These are phyloP conservation scores for Pollenia labialis DNA, from an alignment of 2,888 invertebrate genomes.

Conservation along the genomic window DNA sequence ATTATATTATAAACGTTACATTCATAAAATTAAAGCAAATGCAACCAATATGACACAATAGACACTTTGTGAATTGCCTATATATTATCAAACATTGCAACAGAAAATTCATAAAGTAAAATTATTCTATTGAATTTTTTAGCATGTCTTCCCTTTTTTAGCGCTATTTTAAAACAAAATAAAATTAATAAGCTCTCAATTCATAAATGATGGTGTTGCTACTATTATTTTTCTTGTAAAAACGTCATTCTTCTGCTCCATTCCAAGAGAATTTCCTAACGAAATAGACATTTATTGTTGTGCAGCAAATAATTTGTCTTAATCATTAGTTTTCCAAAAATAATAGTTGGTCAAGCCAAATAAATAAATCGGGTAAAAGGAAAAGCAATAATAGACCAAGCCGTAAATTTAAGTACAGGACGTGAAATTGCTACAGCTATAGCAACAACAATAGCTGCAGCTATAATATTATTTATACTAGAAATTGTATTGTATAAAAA, in stretches of 20 bases:
- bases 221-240: not conserved
- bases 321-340: constrained; percentile 18
- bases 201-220: not conserved
- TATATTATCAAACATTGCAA: no score
- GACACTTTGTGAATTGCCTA: no score
- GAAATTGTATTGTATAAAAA: not conserved
- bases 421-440: not conserved
- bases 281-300: constrained; percentile 39
- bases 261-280: not conserved
- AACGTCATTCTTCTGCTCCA: not conserved
- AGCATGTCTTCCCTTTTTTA: not conserved
- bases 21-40: no score
- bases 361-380: not conserved
- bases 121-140: not conserved
- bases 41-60: no score
- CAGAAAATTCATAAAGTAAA: no score
- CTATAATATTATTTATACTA: not conserved
- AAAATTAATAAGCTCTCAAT: constrained; percentile 20
- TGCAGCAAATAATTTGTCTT: constrained; percentile 54
- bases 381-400: constrained; percentile 23
- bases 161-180: not conserved
- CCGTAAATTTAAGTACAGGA: constrained; percentile 27
- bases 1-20: no score
- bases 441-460: not conserved
- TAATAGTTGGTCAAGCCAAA: constrained; percentile 19